phyloP scores from a whole-genome alignment of 2,113 vertebrate species.

The Miniopterus natalensis region DNA sequence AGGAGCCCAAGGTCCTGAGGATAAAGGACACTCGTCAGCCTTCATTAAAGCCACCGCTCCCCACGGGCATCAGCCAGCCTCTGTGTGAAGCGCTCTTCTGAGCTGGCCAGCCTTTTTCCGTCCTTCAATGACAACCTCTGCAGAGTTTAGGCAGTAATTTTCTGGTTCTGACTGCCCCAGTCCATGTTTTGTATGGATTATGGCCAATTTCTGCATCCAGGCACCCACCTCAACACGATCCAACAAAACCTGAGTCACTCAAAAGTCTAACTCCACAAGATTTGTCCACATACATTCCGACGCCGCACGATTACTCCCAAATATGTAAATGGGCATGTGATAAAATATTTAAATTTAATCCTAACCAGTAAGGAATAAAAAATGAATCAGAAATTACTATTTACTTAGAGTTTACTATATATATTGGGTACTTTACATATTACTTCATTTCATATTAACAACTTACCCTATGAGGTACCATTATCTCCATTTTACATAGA shows the following conservation, averaged over 20 bases:
- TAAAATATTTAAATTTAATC: slow-evolving; percentile 25
- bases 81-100: neutral
- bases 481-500: neutral
- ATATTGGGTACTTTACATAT: neutral
- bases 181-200: neutral
- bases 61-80: neutral
- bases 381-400: neutral
- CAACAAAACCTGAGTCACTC: neutral
- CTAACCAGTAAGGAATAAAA: neutral
- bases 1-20: neutral
- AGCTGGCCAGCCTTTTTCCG: neutral
- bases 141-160: neutral
- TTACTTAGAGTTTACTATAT: neutral
- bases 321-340: neutral
- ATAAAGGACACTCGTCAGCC: neutral
- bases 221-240: neutral
- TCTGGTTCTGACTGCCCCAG: neutral
- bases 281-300: neutral
- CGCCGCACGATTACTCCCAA: neutral
- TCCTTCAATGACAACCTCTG: neutral
- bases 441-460: slow-evolving; percentile 42
- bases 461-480: neutral
- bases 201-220: neutral
- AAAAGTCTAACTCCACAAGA: neutral
- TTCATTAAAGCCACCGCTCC: neutral